phyloP scores from a whole-genome alignment of 2,797 vertebrate genomes.

The Intellagama lesueurii region DNA sequence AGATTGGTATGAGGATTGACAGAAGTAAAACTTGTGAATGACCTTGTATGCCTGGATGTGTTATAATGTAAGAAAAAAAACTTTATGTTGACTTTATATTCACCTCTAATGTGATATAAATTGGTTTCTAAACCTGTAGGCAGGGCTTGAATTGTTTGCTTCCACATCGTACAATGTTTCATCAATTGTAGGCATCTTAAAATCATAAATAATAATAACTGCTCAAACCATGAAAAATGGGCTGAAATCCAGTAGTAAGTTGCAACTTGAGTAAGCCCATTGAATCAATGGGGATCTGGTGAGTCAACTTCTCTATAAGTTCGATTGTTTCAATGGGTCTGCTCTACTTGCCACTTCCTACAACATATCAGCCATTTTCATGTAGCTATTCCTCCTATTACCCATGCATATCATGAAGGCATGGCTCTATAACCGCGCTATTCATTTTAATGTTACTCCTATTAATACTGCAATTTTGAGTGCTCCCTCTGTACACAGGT shows the following conservation, averaged over 20 bases:
- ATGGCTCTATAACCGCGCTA: neutral
- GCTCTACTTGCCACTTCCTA: too few species aligned
- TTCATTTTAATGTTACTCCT: neutral
- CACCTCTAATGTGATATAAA: neutral
- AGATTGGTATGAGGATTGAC: neutral
- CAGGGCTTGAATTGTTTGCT: neutral
- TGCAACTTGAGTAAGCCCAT: too few species aligned
- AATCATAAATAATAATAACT: neutral
- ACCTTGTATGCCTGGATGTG: neutral
- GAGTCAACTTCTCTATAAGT: too few species aligned
- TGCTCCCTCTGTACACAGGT: neutral
- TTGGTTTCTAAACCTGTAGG: neutral
- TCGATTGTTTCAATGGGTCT: too few species aligned
- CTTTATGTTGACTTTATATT: too few species aligned
- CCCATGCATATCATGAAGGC: neutral
- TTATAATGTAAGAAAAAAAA: neutral
- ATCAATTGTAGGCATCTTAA: neutral
- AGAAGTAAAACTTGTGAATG: neutral
- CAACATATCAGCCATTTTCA: too few species aligned
- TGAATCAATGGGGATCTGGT: too few species aligned
- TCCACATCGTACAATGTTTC: neutral
- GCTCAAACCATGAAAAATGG: too few species aligned
- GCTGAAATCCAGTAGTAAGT: too few species aligned
- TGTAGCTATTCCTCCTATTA: neutral
- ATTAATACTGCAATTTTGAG: neutral